Base-by-base conservation (phyloP, 2,888 invertebrate species). In the Polia nebulosa region DNA sequence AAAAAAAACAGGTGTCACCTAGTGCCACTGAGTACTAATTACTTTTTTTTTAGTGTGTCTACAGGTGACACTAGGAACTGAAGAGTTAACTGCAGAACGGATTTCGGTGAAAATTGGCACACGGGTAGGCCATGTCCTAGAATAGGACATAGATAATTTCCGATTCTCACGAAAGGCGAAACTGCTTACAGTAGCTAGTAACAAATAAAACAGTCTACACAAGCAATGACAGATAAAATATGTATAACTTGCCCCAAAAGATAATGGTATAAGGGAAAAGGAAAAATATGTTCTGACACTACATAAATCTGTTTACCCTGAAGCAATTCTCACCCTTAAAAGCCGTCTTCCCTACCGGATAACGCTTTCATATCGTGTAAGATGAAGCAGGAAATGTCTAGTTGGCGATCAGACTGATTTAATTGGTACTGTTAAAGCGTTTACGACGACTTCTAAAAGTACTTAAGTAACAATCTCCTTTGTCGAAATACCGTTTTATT, bases 251-350 rank as follows among this genome's bases (percentile, higher is more conserved):
- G 13, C 5, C 13, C 4, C 22, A 29, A 58, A 13, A 27, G 36
- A 39, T 64, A 17, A 17, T 17, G 5, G 17, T 11, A 17, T 27
- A 36, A 36, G 36, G 29, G n/a, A 61, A 39, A 41, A 20, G 13
- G 39, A 25, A 60, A 47, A 9, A 15, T 29, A 51, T 49, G 32
- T 32, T 41, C 49, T 20, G 17, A 39, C 27, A 39, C 27, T 17
- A 29, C 20, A 3, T 20, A 13, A 27, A 36, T 51, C 15, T 60
- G 51, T 39, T 39, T 17, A 39, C 13, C 29, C 27, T 13, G 32
- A 41, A 20, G 67, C 32, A 17, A 68, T 67, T 49, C 20, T 57
- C 9, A 39, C 47, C n/a, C 36, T 13, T 45, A 67, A 9, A 15
- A 55, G 17, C 17, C 20, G 29, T 25, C 7, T 29, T 53, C 53